Conservation (phyloP, 2,797 vertebrate genomes). For the Pseudopleuronectes americanus region DNA sequence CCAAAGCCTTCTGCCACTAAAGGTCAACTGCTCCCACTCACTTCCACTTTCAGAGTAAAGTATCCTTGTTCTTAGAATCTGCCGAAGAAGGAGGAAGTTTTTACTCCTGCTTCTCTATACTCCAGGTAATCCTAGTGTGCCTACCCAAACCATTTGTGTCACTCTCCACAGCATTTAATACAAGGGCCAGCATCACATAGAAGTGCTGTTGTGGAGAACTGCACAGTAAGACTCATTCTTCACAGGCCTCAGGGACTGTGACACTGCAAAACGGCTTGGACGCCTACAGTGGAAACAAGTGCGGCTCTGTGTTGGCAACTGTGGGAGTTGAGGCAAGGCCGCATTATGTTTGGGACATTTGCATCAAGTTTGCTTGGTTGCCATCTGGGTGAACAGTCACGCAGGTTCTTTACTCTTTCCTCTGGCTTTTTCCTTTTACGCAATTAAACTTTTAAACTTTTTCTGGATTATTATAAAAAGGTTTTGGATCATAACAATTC, state of each 20-base stretch:
- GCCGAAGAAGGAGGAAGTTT: slow-evolving; percentile 5
- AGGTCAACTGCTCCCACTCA: neutral
- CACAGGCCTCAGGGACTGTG: slow-evolving; percentile 15
- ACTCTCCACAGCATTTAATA: neutral
- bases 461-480: neutral
- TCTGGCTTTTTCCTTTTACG: neutral
- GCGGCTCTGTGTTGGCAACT: slow-evolving; percentile 47
- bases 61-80: slow-evolving; percentile 6
- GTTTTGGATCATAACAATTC: neutral
- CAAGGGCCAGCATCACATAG: neutral
- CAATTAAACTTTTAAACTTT: neutral
- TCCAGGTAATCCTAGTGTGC: neutral
- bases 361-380: slow-evolving; percentile 55
- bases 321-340: slow-evolving; percentile 54
- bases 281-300: slow-evolving; percentile 63
- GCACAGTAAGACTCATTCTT: slow-evolving; percentile 30
- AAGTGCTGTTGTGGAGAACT: neutral
- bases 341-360: slow-evolving; percentile 49
- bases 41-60: slow-evolving; percentile 9
- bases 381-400: slow-evolving; percentile 37
- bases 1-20: neutral
- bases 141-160: neutral
- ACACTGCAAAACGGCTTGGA: slow-evolving; percentile 29
- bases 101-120: slow-evolving; percentile 5
- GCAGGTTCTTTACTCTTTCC: neutral